These are phyloP conservation scores for Onychostoma macrolepis DNA, from an alignment of 2,113 vertebrate genomes.

Conservation along the genomic window DNA sequence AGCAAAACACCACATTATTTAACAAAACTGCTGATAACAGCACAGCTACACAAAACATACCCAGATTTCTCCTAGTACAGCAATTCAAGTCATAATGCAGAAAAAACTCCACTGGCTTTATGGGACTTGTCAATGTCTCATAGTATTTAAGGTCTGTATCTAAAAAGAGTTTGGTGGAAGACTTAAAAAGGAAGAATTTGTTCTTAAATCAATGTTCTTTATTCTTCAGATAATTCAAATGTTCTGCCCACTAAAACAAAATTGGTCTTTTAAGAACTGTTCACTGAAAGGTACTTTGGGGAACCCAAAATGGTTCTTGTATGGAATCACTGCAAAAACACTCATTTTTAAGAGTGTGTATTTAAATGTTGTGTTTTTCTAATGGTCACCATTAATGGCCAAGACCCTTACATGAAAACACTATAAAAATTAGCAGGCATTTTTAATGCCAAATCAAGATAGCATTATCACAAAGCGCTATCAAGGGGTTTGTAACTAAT, in stretches of 20 bases:
- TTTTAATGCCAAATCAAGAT: conserved; percentile 1
- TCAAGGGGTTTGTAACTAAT: neutral
- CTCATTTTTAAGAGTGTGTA: neutral
- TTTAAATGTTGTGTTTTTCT: conserved; percentile 20
- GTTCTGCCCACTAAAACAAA: no score
- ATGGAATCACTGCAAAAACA: neutral
- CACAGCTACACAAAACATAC: neutral
- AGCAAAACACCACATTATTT: neutral
- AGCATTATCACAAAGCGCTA: neutral
- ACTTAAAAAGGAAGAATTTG: neutral
- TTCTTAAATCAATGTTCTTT: neutral
- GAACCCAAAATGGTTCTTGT: neutral
- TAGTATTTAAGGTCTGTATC: neutral
- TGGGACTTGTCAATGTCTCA: neutral
- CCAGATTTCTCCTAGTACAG: neutral
- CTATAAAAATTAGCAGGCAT: neutral
- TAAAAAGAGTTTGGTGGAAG: neutral
- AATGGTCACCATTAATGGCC: neutral
- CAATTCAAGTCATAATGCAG: neutral
- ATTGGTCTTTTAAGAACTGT: neutral
- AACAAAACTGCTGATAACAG: neutral
- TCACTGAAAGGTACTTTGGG: neutral
- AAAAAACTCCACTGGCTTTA: neutral
- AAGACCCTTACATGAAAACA: neutral
- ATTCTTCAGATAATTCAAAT: neutral